Evolutionary conservation across 2,113 vertebrate genomes (phyloP).

Genomic region (Pteronura brasiliensis): DNA sequence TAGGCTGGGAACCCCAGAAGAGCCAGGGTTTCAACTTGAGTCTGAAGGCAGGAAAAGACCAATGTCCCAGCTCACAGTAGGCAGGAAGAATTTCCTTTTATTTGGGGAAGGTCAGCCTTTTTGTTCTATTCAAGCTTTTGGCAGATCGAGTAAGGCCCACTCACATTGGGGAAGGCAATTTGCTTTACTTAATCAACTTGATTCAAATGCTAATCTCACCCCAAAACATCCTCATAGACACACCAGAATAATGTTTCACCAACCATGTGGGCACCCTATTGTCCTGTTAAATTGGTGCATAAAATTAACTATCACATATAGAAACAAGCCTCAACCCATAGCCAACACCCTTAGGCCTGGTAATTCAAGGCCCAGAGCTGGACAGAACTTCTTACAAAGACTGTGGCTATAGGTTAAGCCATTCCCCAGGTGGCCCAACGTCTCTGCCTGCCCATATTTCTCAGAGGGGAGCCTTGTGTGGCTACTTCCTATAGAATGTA

Average conservation of each 20-base stretch:
- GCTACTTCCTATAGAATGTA: background rate
- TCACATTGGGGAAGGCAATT: background rate
- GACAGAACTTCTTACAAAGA: background rate
- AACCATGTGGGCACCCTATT: background rate
- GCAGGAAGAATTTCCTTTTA: background rate
- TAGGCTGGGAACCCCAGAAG: background rate
- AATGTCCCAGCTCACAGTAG: background rate
- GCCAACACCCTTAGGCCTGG: background rate
- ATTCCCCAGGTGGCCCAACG: background rate
- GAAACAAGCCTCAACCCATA: background rate
- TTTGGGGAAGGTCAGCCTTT: background rate
- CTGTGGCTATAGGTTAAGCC: background rate
- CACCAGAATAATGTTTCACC: background rate
- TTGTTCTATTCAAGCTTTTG: background rate
- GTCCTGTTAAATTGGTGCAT: background rate
- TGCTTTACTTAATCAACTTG: background rate
- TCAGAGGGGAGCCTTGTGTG: background rate
- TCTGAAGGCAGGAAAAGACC: background rate
- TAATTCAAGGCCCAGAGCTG: fast-evolving
- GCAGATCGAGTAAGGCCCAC: background rate
- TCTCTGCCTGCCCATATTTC: background rate
- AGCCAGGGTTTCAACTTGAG: background rate
- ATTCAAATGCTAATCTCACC: background rate
- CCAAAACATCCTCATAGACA: background rate
- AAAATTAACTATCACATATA: background rate